Conservation (phyloP, 2,888 invertebrate species). For the Eudasyphora cyanicolor region DNA sequence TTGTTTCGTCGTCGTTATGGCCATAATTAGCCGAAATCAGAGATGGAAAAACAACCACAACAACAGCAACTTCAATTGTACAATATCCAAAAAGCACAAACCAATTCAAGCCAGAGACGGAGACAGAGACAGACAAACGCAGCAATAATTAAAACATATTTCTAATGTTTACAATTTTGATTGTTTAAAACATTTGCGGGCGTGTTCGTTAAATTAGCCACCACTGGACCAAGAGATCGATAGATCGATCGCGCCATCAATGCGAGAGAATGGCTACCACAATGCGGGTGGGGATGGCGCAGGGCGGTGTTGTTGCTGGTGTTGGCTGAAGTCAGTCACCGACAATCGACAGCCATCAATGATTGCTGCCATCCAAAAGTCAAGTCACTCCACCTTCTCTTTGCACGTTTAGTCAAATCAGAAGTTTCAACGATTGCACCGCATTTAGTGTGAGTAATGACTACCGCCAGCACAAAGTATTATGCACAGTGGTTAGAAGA, state of each 20-base stretch:
- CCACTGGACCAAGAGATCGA: conserved; percentile 9
- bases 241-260: background rate
- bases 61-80: background rate
- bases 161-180: conserved; percentile 39
- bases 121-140: too few species aligned
- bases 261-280: too few species aligned
- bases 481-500: background rate
- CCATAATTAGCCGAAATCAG: conserved; percentile 37
- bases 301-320: too few species aligned
- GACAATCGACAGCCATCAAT: conserved; percentile 44
- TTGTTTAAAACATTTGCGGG: conserved; percentile 43
- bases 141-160: conserved; percentile 61
- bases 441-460: conserved; percentile 58
- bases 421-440: conserved; percentile 1
- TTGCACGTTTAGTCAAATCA: background rate
- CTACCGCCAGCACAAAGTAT: conserved; percentile 1
- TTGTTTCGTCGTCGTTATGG: background rate
- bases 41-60: background rate
- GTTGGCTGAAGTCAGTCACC: background rate
- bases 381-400: background rate
- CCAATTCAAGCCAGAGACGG: background rate
- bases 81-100: background rate
- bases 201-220: conserved; percentile 61
- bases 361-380: background rate
- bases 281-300: background rate